Percentiles rank a stretch among this genome's conserved stretches.
phyloP scores from a whole-genome alignment of 2,888 invertebrate species.

The Cetonia aurata region DNA sequence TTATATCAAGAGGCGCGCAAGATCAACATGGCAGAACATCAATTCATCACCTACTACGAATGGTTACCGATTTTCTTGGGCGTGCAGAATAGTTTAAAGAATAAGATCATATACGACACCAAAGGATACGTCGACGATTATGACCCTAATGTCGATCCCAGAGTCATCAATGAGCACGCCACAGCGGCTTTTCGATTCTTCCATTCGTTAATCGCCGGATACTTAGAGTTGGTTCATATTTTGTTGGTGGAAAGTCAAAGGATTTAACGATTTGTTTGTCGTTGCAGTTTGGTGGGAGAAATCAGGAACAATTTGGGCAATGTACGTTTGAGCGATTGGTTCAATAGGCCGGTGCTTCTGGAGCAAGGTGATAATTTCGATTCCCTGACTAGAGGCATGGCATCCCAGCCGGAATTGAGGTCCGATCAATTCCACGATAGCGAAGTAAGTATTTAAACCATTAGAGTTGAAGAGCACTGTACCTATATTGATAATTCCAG shows the following conservation, averaged over 20 bases:
- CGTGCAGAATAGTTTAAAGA: conserved; percentile 72
- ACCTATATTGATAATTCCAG: conserved; percentile 63
- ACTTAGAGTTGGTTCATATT: conserved; percentile 75
- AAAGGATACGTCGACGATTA: conserved; percentile 76
- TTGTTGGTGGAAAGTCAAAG: too few species aligned
- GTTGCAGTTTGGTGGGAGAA: conserved; percentile 72
- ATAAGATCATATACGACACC: conserved; percentile 74
- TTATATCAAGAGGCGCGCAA: conserved; percentile 80
- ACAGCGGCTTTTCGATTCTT: conserved; percentile 82
- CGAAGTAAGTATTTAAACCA: conserved; percentile 71
- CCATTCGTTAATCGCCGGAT: conserved; percentile 79
- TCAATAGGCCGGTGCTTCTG: conserved; percentile 75
- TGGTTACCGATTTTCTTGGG: conserved; percentile 82
- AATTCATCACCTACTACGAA: conserved; percentile 82
- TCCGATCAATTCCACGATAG: conserved; percentile 83
- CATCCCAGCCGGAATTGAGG: conserved; percentile 81
- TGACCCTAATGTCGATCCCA: conserved; percentile 74
- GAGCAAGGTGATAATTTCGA: conserved; percentile 78
- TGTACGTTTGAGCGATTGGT: conserved; percentile 79
- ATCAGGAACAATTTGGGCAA: conserved; percentile 69
- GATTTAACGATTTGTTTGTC: conserved; percentile 42
- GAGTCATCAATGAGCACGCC: conserved; percentile 77
- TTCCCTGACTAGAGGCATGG: conserved; percentile 80
- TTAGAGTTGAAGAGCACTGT: conserved; percentile 5
- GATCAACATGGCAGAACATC: conserved; percentile 77